Evolutionary conservation across 2,113 vertebrate genomes (phyloP).

Genomic region (Pterophyllum scalare): DNA sequence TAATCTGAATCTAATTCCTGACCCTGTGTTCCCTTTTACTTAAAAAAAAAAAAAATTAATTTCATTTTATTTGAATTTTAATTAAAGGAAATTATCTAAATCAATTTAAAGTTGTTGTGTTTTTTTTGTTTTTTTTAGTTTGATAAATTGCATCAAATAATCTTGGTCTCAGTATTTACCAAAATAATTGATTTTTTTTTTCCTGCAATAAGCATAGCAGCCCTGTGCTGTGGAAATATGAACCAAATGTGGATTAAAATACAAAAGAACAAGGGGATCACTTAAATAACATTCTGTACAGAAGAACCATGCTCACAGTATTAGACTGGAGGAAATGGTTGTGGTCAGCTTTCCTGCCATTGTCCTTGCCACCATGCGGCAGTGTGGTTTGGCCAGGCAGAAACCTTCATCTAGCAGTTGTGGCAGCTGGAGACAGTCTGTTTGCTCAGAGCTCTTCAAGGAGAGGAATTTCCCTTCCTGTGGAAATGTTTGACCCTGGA

Average conservation of each 20-base stretch:
- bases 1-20: not conserved
- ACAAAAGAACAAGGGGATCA: not conserved
- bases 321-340: conserved; percentile 50
- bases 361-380: conserved; percentile 49
- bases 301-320: not conserved
- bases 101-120: not conserved
- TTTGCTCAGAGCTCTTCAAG: conserved; percentile 28
- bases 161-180: not conserved
- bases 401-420: conserved; percentile 57
- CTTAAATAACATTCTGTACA: not conserved
- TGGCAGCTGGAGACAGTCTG: conserved; percentile 45
- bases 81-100: not conserved
- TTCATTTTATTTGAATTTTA: not conserved
- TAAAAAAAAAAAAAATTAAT: no score
- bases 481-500: conserved; percentile 46
- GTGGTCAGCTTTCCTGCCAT: conserved; percentile 56
- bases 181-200: not conserved
- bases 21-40: not conserved
- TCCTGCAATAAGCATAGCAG: not conserved
- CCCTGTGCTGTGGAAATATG: not conserved
- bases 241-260: conserved; percentile 7
- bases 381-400: conserved; percentile 40
- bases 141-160: not conserved
- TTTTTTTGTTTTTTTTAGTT: not conserved
- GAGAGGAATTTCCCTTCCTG: conserved; percentile 61